Conservation (phyloP, 1,140 invertebrate species). For the Delia radicum region DNA sequence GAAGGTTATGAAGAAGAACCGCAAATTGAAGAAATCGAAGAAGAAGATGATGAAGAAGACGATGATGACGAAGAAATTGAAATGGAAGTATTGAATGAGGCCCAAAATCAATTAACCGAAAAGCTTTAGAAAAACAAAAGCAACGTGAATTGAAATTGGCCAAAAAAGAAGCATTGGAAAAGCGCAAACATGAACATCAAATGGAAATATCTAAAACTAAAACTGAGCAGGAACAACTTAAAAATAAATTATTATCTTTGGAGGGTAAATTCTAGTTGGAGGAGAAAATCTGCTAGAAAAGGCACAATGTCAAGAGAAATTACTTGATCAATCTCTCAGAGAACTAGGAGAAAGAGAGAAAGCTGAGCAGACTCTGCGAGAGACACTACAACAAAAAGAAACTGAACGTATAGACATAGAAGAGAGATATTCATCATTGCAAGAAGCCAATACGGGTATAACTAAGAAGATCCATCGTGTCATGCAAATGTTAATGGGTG, state of each 20-base stretch:
- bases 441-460: constrained; percentile 90
- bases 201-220: constrained; percentile 62
- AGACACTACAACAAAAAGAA: constrained; percentile 83
- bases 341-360: constrained; percentile 84
- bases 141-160: constrained; percentile 59
- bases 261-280: constrained; percentile 97
- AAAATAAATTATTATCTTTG: constrained; percentile 84
- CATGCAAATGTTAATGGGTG: constrained; percentile 75
- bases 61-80: constrained; percentile 54
- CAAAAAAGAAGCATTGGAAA: constrained; percentile 66
- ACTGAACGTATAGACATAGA: constrained; percentile 92
- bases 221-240: constrained; percentile 69
- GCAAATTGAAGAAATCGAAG: constrained; percentile 37
- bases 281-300: constrained; percentile 98
- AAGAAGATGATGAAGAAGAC: constrained; percentile 46
- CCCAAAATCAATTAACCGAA: constrained; percentile 59
- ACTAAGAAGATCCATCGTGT: constrained; percentile 92
- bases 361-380: constrained; percentile 80
- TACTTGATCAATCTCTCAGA: constrained; percentile 86
- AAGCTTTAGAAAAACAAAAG: constrained; percentile 37
- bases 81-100: constrained; percentile 40
- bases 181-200: constrained; percentile 61
- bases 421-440: constrained; percentile 90
- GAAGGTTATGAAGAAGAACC: constrained; percentile 55
- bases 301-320: constrained; percentile 88